These are phyloP conservation scores for Drosophila takahashii DNA, from an alignment of 1,140 invertebrate genomes.

Conservation along the genomic window DNA sequence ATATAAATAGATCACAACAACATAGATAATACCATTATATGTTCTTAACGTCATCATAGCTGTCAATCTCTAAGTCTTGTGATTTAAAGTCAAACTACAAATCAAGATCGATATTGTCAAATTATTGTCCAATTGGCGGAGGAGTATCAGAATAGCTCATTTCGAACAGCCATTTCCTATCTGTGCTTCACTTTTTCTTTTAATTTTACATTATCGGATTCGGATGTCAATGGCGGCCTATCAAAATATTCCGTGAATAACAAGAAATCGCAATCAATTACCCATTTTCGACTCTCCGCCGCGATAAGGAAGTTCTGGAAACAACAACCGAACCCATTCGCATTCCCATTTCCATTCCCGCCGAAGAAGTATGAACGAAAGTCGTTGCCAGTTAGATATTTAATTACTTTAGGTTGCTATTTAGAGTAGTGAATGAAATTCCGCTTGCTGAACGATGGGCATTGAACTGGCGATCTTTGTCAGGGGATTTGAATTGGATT, in stretches of 20 bases:
- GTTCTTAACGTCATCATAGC: not conserved
- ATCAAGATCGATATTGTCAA: not conserved
- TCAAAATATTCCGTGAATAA: slow-evolving; percentile 56
- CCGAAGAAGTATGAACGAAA: not conserved
- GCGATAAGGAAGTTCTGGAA: slow-evolving; percentile 43
- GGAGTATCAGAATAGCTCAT: not conserved
- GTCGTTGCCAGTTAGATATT: slow-evolving; percentile 26
- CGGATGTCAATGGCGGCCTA: slow-evolving; percentile 19
- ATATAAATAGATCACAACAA: too few species aligned
- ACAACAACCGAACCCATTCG: slow-evolving; percentile 7
- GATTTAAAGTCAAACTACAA: not conserved
- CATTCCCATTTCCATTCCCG: not conserved
- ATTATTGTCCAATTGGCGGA: not conserved
- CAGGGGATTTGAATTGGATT: not conserved
- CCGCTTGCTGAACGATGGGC: slow-evolving; percentile 61
- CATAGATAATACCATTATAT: not conserved
- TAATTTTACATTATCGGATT: slow-evolving; percentile 40
- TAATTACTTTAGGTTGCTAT: slow-evolving; percentile 55
- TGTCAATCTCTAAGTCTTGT: too few species aligned
- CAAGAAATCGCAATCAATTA: slow-evolving; percentile 61
- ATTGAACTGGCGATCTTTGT: slow-evolving; percentile 25
- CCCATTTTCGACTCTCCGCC: slow-evolving; percentile 15
- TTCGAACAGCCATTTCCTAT: slow-evolving; percentile 16
- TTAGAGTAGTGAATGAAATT: slow-evolving; percentile 76
- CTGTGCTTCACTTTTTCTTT: slow-evolving; percentile 13